These are phyloP conservation scores for Chaetodon auriga DNA, from an alignment of 2,113 vertebrate species.

Conservation along the genomic window DNA sequence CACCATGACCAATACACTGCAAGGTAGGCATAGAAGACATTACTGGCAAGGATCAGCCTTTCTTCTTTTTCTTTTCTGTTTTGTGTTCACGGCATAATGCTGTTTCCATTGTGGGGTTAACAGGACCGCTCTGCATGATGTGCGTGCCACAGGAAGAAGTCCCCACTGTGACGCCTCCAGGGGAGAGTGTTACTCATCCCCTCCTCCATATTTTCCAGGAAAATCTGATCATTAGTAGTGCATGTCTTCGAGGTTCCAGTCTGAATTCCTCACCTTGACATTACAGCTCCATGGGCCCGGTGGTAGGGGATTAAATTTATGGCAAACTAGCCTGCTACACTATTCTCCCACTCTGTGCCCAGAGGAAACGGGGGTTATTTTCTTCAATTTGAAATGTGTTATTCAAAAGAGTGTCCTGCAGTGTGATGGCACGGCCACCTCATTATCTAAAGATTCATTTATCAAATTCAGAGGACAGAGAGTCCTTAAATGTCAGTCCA, in stretches of 20 bases:
- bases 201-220: slow-evolving; percentile 53
- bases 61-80: slow-evolving; percentile 15
- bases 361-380: slow-evolving; percentile 49
- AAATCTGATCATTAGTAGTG: slow-evolving; percentile 70
- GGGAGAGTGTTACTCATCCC: slow-evolving; percentile 47
- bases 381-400: slow-evolving; percentile 53
- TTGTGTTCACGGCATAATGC: slow-evolving; percentile 1
- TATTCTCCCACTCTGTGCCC: slow-evolving; percentile 16
- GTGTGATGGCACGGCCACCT: slow-evolving; percentile 48
- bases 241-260: slow-evolving; percentile 56
- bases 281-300: slow-evolving; percentile 40
- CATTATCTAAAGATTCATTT: slow-evolving; percentile 63
- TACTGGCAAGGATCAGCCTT: background rate
- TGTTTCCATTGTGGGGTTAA: slow-evolving; percentile 39
- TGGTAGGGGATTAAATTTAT: slow-evolving; percentile 44
- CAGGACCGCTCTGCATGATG: slow-evolving; percentile 23
- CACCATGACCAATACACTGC: background rate
- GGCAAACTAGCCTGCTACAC: slow-evolving; percentile 37
- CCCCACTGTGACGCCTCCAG: slow-evolving; percentile 51
- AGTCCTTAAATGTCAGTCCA: slow-evolving; percentile 57
- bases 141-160: slow-evolving; percentile 33
- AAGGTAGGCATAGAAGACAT: background rate
- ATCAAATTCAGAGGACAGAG: slow-evolving; percentile 49
- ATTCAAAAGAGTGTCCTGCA: slow-evolving; percentile 54
- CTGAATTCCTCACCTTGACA: slow-evolving; percentile 70